phyloP scores from a whole-genome alignment of 2,888 invertebrate genomes.

The Anticlea derivata region DNA sequence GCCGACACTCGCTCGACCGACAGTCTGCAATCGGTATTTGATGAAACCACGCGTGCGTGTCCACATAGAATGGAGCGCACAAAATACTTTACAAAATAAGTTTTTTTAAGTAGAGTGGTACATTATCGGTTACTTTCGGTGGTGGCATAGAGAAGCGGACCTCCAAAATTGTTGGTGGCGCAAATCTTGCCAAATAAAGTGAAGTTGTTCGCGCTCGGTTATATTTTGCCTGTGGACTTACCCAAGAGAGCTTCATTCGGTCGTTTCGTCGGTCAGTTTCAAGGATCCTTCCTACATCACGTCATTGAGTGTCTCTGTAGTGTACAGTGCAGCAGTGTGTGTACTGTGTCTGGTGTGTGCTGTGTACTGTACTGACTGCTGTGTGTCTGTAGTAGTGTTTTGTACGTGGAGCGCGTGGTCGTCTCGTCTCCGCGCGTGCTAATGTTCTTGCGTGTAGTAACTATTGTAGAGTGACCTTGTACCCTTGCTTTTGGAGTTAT shows the following conservation, averaged over 20 bases:
- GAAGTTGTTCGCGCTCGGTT: conserved; percentile 3
- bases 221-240: conserved; percentile 13
- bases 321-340: too few relatives aligned
- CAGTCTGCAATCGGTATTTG: conserved; percentile 18
- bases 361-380: too few relatives aligned
- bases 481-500: conserved; percentile 50
- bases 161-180: too few relatives aligned
- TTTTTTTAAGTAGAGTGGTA: too few relatives aligned
- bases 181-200: too few relatives aligned
- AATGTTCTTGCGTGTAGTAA: conserved; percentile 49
- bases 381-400: conserved; percentile 41
- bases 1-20: too few relatives aligned
- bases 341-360: too few relatives aligned
- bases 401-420: conserved; percentile 44
- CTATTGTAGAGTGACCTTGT: conserved; percentile 61
- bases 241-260: conserved; percentile 40
- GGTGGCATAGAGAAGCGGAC: too few relatives aligned
- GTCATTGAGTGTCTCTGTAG: too few relatives aligned
- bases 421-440: conserved; percentile 46
- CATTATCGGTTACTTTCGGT: too few relatives aligned
- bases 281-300: conserved; percentile 35
- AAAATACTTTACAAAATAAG: not conserved
- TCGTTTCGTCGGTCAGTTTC: conserved; percentile 40
- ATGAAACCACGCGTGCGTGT: conserved; percentile 17
- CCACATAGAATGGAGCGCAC: conserved; percentile 6